Evolutionary conservation across 2,888 invertebrate species (phyloP).

Genomic region (Heliothis peltigera): DNA sequence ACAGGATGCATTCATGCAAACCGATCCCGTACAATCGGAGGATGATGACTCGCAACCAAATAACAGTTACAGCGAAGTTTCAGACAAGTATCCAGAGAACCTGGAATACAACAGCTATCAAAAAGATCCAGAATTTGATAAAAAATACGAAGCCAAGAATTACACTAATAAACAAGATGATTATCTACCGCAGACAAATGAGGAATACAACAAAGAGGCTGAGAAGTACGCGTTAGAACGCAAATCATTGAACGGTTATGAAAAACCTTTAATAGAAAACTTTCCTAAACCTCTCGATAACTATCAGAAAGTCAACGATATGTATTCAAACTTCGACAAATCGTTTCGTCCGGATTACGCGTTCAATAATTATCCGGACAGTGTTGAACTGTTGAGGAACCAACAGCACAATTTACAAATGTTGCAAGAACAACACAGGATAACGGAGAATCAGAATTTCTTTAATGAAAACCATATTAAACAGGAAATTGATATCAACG

Average conservation of each 20-base stretch:
- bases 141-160: conserved; percentile 77
- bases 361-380: conserved; percentile 71
- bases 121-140: conserved; percentile 57
- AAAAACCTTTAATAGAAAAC: conserved; percentile 66
- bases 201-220: conserved; percentile 85
- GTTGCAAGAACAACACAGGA: conserved; percentile 79
- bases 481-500: conserved; percentile 79
- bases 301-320: conserved; percentile 67
- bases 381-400: conserved; percentile 77
- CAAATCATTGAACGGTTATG: conserved; percentile 77
- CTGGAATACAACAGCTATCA: conserved; percentile 33
- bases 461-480: conserved; percentile 84
- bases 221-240: conserved; percentile 83
- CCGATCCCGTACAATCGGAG: conserved; percentile 80
- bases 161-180: conserved; percentile 79
- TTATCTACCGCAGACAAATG: conserved; percentile 82
- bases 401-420: conserved; percentile 84
- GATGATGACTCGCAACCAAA: conserved; percentile 79
- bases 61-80: conserved; percentile 74
- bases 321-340: conserved; percentile 62
- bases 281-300: conserved; percentile 49
- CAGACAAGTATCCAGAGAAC: conserved; percentile 58
- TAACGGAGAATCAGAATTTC: conserved; percentile 80
- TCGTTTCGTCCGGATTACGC: conserved; percentile 61
- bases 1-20: conserved; percentile 87